phyloP scores from a whole-genome alignment of 2,888 invertebrate species.

The Lasioglossum lativentre region DNA sequence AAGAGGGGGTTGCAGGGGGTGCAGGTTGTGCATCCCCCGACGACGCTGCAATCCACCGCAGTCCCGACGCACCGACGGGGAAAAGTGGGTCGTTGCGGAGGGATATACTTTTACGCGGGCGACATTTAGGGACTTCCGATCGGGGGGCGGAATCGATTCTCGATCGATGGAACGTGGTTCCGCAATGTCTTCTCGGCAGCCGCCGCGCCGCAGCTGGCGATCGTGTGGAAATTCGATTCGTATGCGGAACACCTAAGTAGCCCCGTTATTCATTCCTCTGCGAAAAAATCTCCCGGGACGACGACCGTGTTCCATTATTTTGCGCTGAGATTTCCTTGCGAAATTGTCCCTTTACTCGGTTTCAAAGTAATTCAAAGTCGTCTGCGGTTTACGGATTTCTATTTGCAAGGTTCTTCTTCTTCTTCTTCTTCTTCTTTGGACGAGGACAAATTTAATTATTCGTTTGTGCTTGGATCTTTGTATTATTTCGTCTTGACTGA shows the following conservation, averaged over 20 bases:
- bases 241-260: not conserved
- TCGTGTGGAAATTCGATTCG: constrained; percentile 10
- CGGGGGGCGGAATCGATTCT: constrained; percentile 7
- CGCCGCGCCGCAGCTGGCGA: not conserved
- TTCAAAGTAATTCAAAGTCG: not conserved
- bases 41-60: constrained; percentile 29
- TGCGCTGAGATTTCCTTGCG: not conserved
- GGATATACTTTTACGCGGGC: constrained; percentile 21
- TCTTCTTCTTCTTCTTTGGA: not conserved
- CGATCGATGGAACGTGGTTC: constrained; percentile 12
- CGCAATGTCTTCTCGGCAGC: not conserved
- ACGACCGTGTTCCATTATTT: not conserved
- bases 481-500: too few relatives aligned
- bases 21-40: not conserved
- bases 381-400: not conserved
- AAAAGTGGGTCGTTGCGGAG: constrained; percentile 45
- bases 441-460: not conserved
- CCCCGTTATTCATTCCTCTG: not conserved
- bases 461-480: not conserved
- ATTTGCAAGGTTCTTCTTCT: not conserved
- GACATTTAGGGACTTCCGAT: constrained; percentile 22
- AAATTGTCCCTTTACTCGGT: not conserved
- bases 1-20: constrained; percentile 7
- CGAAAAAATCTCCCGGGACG: constrained; percentile 10
- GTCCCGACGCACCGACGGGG: constrained; percentile 38